Base-by-base conservation (phyloP, 2,888 invertebrate species). In the Choristoneura rosaceana region DNA sequence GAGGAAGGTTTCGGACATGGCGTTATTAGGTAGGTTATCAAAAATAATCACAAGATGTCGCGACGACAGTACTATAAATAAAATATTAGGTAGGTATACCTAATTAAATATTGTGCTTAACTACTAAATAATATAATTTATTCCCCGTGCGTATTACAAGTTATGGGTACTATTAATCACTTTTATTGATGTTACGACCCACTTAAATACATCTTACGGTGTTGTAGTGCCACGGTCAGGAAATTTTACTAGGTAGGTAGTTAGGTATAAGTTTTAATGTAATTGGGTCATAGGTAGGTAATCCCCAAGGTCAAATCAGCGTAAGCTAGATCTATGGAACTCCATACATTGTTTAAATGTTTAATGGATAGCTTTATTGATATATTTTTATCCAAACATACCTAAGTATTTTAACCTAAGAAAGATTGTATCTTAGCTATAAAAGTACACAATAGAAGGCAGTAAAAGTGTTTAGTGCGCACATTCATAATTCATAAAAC, bases 401-500 rank as follows among this genome's bases (percentile, higher is more conserved):
- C n/a, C 15, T 52, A 50, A 5, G 5, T n/a, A n/a, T 50, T n/a
- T 17, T 52, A 17, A 17, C 14, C 9, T 5, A 15, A 12, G 43
- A 10, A 43, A 47, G 50, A 15, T 55, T 55, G 47, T 55, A 55
- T 55, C 50, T 10, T 55, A 25, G 55, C 55, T 55, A 55, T 55
- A 25, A 25, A 25, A 55, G 25, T 25, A 25, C 25, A 25, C 55
- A 55, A 55, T 25, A 55, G 55, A 55, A 25, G 55, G 55, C 25
- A 47, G 8, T 47, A 43, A 47, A 63, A 47, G 43, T 63, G 43
- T 25, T 47, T 9, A 63, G 33, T n/a, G 47, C n/a, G 17, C 25
- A 47, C 14, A 63, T 47, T 47, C 33, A 63, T 63, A 33, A 63
- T 63, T 47, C 63, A 47, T 63, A 47, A 47, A 62, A 63, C 45